A percentile compares a stretch with the other conserved stretches of the same genome.
Conservation (phyloP, 2,113 vertebrate species). For the Raja brachyura region DNA sequence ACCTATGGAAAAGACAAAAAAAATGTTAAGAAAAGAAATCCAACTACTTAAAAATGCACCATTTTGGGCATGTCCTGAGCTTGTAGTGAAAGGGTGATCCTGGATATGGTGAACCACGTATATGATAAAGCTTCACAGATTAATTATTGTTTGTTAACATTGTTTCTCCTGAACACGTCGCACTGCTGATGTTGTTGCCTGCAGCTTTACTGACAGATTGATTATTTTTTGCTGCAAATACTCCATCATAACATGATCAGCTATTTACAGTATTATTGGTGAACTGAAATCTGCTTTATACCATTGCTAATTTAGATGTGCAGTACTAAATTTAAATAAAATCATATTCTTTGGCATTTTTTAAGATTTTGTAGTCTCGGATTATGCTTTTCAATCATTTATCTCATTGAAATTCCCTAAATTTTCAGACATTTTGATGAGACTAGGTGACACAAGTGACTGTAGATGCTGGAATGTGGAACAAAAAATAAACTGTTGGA, state of each 20-base stretch:
- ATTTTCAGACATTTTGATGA: not conserved
- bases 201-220: not conserved
- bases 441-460: not conserved
- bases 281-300: not conserved
- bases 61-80: not conserved
- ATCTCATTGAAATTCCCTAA: not conserved
- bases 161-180: not conserved
- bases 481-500: too few species aligned
- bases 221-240: constrained; percentile 25
- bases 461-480: too few species aligned
- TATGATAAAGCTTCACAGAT: not conserved
- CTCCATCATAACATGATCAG: not conserved
- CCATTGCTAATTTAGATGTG: too few species aligned
- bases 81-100: not conserved
- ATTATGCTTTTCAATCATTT: not conserved
- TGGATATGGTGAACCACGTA: not conserved
- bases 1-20: constrained; percentile 1
- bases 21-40: not conserved
- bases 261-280: not conserved
- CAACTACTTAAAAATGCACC: not conserved
- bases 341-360: not conserved
- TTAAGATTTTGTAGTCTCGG: not conserved
- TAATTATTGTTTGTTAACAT: not conserved
- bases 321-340: not conserved
- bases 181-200: constrained; percentile 31